phyloP scores from a whole-genome alignment of 2,888 invertebrate species.

The Hirtodrosophila trivittata region DNA sequence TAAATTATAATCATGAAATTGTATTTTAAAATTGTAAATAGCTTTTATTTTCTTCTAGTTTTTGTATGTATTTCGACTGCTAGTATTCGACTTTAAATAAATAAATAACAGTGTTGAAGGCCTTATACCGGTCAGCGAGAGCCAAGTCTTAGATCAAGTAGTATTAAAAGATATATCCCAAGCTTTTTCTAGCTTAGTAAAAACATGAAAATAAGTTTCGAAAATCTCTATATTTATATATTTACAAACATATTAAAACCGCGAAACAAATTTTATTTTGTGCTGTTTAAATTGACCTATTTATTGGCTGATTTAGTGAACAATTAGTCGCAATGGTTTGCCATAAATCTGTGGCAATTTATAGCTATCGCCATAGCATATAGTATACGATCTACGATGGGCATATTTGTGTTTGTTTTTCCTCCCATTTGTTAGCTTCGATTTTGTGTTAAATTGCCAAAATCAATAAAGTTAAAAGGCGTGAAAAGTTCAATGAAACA shows the following conservation, averaged over 20 bases:
- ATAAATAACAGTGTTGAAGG: too few species aligned
- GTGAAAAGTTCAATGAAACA: constrained; percentile 54
- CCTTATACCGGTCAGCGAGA: too few species aligned
- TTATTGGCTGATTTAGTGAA: constrained; percentile 51
- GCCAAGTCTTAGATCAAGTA: too few species aligned
- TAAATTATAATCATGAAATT: too few species aligned
- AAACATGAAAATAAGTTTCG: too few species aligned
- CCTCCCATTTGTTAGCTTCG: constrained; percentile 14
- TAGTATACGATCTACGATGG: constrained; percentile 3
- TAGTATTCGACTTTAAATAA: too few species aligned
- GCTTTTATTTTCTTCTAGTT: too few species aligned
- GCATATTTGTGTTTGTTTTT: constrained; percentile 26
- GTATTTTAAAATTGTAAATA: too few species aligned
- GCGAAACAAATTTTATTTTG: constrained; percentile 7
- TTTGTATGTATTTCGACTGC: too few species aligned
- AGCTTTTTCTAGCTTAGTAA: too few species aligned
- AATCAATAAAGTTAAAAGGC: constrained; percentile 66
- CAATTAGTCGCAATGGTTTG: constrained; percentile 60
- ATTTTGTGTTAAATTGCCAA: constrained; percentile 51
- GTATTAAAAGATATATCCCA: too few species aligned
- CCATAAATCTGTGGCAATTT: constrained; percentile 47
- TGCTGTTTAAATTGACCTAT: constrained; percentile 16
- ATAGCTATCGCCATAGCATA: constrained; percentile 19
- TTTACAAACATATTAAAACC: neutral
- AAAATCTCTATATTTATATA: neutral